Evolutionary conservation across 2,113 vertebrate species (phyloP), one percentile per base, ranked within the genome.

Genomic region (Tragulus kanchil): DNA sequence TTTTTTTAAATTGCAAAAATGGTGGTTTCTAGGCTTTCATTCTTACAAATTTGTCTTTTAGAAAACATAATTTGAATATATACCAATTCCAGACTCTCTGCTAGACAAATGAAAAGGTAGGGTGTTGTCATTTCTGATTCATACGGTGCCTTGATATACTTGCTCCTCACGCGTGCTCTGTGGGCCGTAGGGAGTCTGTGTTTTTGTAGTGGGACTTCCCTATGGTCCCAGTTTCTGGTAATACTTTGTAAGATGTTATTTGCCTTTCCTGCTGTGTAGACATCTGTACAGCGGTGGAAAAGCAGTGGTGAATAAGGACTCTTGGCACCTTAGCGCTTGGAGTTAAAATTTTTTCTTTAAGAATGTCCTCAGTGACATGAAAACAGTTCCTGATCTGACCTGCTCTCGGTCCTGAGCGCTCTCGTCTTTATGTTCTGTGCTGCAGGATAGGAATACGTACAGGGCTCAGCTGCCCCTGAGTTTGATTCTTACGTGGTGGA

Each of bases 1-100:
- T 58, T 90, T 16, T 64, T 93, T 65, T 45, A 3, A 78, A 17
- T 91, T 93, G n/a, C 28, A 78, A 58, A 28, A 95, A 36, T 69
- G 42, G 36, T 84, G 28, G 42, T 71, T 79, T 71, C 83, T 90
- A 86, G 56, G 16, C 58, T 62, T 81, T 81, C 48, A 31, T 81
- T 79, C 81, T 71, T 90, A 54, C 16, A 52, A 26, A 25, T 16
- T 31, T 71, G 62, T 45, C 54, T 89, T 84, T 86, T 86, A 84
- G 58, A 54, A 85, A 62, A 73, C 26, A 10, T 58, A 50, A 64
- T 75, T 75, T 75, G 50, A 93, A 50, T 89, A 52, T 65, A 45
- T 65, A 50, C 26, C 42, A 42, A 26, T 90, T 86, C 25, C 59
- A 77, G 52, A 36, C 69, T 59, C 48, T 92, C 45, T 90, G 15